Base-by-base conservation (phyloP, 2,113 vertebrate species). In the Sinocyclocheilus rhinocerous region DNA sequence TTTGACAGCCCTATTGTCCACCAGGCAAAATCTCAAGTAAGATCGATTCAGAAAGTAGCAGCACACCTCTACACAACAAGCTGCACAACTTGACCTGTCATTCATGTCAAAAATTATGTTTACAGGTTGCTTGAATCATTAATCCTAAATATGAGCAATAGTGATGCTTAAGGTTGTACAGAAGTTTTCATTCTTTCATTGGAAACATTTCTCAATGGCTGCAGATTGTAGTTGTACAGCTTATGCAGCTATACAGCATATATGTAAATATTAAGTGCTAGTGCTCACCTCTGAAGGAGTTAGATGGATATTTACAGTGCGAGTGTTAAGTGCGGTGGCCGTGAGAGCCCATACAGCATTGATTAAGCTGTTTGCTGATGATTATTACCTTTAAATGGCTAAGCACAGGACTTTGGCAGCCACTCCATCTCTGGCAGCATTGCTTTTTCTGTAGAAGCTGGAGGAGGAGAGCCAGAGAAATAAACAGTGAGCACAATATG, bases 331-430 rank as follows among this genome's bases (percentile, higher is more conserved):
- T 80, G 55, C 8, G 6, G 2, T 12, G 39, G 3, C 63, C 29
- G 8, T 39, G 59, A 82, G 29, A 69, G 24, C 16, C 36, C 52
- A 8, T 70, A 33, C 29, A 81, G 57, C 84, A 82, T 85, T 12
- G 73, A 83, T 78, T 72, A 85, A 85, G 7, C 67, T 36, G 50
- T 83, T 61, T 61, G 26, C 72, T 45, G 79, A 76, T 76, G 29
- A 76, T 85, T 76, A 57, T 85, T 57, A 85, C 79, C 61, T 83
- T 50, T 61, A 86, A 59, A 85, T 77, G 20, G 10, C 72, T 83
- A 6, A 61, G 61, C 48, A 24, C 36, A 87, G 42, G 16, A 65
- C 67, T 67, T 36, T 80, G 48, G 48, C 52, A 26, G 77, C 36
- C 52, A 36, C 57, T 88, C 73, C 77, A 69, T 88, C 81, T 55